Conservation (phyloP, 2,888 invertebrate species). For the Mechanitis messenoides region DNA sequence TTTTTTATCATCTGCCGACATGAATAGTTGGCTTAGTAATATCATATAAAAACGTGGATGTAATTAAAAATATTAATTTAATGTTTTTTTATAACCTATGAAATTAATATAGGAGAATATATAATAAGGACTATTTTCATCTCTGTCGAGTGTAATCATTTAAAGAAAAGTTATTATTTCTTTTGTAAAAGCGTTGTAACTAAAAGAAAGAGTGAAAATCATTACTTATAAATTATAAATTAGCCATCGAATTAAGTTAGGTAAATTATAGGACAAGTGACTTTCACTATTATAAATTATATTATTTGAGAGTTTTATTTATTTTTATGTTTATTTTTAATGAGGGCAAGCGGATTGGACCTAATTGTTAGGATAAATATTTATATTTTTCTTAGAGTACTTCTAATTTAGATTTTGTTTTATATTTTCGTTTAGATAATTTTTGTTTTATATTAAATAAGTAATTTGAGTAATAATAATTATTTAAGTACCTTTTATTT, state of each 20-base stretch:
- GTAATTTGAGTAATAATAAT: too few relatives aligned
- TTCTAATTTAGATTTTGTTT: too few relatives aligned
- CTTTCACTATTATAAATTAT: neutral
- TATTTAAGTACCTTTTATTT: too few relatives aligned
- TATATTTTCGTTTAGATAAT: too few relatives aligned
- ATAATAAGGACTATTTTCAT: conserved; percentile 14
- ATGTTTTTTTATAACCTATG: too few relatives aligned
- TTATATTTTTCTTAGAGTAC: too few relatives aligned
- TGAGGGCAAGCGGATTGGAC: neutral
- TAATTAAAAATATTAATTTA: too few relatives aligned
- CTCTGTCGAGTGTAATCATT: conserved; percentile 10
- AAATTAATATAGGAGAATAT: neutral
- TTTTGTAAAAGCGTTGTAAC: conserved; percentile 13
- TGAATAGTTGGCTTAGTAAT: too few relatives aligned
- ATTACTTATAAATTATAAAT: conserved; percentile 14
- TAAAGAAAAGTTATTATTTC: conserved; percentile 21
- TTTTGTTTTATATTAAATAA: too few relatives aligned
- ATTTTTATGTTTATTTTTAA: conserved; percentile 3
- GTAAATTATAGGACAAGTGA: conserved; percentile 13
- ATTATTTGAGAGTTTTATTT: neutral
- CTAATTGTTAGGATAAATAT: too few relatives aligned
- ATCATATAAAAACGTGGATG: too few relatives aligned
- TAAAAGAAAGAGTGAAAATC: conserved; percentile 22
- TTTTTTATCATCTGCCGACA: too few relatives aligned
- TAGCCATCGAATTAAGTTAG: conserved; percentile 12